phyloP scores from a whole-genome alignment of 1,140 invertebrate species.

The Leptopilina boulardi region DNA sequence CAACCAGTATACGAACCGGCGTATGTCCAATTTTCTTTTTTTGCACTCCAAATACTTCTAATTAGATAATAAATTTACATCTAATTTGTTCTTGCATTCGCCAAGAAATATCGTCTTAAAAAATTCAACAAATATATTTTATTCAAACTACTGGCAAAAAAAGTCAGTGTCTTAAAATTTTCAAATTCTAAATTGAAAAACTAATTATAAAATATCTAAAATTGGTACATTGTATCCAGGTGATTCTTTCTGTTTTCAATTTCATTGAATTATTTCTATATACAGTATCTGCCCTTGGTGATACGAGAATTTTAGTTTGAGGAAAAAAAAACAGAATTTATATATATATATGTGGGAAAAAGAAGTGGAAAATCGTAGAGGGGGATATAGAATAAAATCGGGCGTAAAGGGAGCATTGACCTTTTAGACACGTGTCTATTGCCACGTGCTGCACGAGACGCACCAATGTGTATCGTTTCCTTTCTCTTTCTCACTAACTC shows the following conservation, averaged over 20 bases:
- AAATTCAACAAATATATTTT: too few species aligned
- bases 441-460: conserved; percentile 61
- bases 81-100: too few species aligned
- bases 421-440: conserved; percentile 61
- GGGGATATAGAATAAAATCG: conserved; percentile 59
- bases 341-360: background rate
- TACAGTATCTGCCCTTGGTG: conserved; percentile 35
- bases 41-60: background rate
- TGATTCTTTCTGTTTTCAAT: conserved; percentile 11
- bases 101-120: too few species aligned
- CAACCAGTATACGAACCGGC: background rate
- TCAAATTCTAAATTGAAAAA: too few species aligned
- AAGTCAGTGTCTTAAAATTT: too few species aligned
- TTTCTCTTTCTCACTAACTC: background rate
- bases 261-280: conserved; percentile 21
- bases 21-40: conserved; percentile 22
- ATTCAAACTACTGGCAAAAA: too few species aligned
- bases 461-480: conserved; percentile 47
- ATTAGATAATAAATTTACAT: background rate
- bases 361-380: background rate
- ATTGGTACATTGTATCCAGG: conserved; percentile 33
- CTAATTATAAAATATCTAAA: too few species aligned
- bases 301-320: conserved; percentile 16
- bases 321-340: too few species aligned
- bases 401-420: conserved; percentile 60